These are phyloP conservation scores for Stercorarius parasiticus DNA, from an alignment of 2,113 vertebrate species.

Conservation along the genomic window DNA sequence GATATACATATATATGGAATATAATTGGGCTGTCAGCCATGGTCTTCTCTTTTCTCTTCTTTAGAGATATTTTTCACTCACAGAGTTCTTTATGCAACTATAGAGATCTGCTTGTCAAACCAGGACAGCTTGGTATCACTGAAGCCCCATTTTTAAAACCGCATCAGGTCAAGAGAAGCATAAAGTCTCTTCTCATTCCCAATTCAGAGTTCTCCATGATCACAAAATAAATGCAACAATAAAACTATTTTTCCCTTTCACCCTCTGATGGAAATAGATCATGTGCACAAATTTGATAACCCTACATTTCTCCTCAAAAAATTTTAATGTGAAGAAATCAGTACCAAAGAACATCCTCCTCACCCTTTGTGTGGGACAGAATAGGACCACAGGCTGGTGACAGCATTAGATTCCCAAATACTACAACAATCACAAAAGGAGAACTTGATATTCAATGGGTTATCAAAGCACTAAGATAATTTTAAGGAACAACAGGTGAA, in stretches of 20 bases:
- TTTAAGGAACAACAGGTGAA: not conserved
- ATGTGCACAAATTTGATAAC: not conserved
- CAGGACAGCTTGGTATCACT: not conserved
- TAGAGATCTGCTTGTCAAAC: not conserved
- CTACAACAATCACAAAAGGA: not conserved
- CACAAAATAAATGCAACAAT: not conserved
- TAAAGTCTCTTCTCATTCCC: not conserved
- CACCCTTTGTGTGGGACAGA: accelerated
- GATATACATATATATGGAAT: not conserved
- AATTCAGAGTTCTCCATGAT: not conserved
- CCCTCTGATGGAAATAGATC: not conserved
- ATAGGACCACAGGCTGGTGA: not conserved
- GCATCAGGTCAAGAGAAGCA: not conserved
- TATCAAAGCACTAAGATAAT: not conserved
- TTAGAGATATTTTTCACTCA: not conserved
- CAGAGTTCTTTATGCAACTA: not conserved
- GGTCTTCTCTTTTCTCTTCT: not conserved
- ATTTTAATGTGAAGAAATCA: not conserved
- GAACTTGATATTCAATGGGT: not conserved
- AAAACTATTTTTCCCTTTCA: not conserved
- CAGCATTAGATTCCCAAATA: not conserved
- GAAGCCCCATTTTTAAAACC: not conserved
- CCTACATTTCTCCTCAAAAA: not conserved
- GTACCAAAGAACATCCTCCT: not conserved
- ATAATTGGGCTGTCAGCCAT: not conserved